Base-by-base conservation (phyloP, 1,140 invertebrate species). In the Caenorhabditis inopinata region DNA sequence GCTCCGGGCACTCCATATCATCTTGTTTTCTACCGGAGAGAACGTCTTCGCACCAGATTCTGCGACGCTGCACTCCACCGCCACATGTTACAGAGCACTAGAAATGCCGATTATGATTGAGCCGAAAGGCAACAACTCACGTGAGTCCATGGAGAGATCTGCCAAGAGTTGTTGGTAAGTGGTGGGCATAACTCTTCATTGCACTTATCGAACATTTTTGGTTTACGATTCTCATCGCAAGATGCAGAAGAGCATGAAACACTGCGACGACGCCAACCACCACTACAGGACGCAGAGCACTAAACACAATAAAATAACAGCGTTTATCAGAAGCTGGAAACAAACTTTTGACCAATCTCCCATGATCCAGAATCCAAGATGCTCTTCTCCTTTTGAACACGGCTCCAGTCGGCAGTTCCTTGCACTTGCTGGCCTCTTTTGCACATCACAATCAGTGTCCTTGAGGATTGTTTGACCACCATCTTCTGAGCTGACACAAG, bases 61-160 rank as follows among this genome's bases (percentile, higher is more conserved):
- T 76, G 7, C 86, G 83, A 29, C 76, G 78, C 80, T 87, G 86
- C 12, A 80, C 62, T 16, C 86, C 86, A 29, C 45, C 74, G 18
- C 86, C 86, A 58, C 86, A 87, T n/a, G 80, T 83, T 18, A 86
- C 83, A 14, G 87, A 88, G 79, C 86, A 87, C 86, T 87, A 80
- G 80, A 87, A 83, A n/a, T n/a, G n/a, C n/a, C n/a, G n/a, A 18
- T 1, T 27, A 3, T 3, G 5, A 29, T 38, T 38, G 35, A 18
- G 38, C 38, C 14, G 5, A 5, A 42, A 42, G 5, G 38, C 14
- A 42, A 42, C 6, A 42, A 35, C 62, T 29, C 42, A 83, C 47
- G 35, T 68, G 47, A 79, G 85, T 81, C 86, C 86, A 87, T 29
- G 85, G 83, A 47, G 87, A 83, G 21, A 85, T 83, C 75, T 87